Percentiles rank a stretch among this genome's conserved stretches.
These are phyloP conservation scores for Gambusia yucatana DNA, from an alignment of 2,797 vertebrate species.

Conservation along the genomic window DNA sequence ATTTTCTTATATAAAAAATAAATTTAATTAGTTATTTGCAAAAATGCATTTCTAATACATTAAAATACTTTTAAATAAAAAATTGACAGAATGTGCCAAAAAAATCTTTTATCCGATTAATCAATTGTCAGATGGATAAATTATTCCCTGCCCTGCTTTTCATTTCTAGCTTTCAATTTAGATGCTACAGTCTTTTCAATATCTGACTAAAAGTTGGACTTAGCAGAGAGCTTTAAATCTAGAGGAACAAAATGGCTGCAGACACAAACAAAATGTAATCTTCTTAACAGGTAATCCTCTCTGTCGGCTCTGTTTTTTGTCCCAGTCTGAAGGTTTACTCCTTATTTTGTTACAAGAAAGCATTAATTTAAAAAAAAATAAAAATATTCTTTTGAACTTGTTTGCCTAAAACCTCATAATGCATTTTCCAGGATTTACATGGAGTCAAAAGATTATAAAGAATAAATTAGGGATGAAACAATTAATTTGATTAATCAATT, in stretches of 20 bases:
- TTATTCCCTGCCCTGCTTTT: neutral
- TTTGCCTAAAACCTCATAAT: too few relatives aligned
- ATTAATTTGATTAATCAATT: too few relatives aligned
- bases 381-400: neutral
- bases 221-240: constrained; percentile 33
- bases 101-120: too few relatives aligned
- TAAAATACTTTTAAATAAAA: too few relatives aligned
- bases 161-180: neutral
- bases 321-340: constrained; percentile 1
- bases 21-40: too few relatives aligned
- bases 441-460: neutral
- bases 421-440: constrained; percentile 2
- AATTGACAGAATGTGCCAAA: too few relatives aligned
- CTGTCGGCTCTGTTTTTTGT: constrained; percentile 17
- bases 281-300: constrained; percentile 73
- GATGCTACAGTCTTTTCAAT: neutral
- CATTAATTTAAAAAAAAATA: neutral
- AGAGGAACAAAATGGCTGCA: constrained; percentile 43
- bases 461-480: neutral
- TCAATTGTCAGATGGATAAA: too few relatives aligned
- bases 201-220: constrained; percentile 5
- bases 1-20: too few relatives aligned
- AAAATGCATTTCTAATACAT: too few relatives aligned
- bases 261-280: constrained; percentile 55
- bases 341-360: neutral